Conservation (phyloP, 2,888 invertebrate species). For the Drosophila silvestris region DNA sequence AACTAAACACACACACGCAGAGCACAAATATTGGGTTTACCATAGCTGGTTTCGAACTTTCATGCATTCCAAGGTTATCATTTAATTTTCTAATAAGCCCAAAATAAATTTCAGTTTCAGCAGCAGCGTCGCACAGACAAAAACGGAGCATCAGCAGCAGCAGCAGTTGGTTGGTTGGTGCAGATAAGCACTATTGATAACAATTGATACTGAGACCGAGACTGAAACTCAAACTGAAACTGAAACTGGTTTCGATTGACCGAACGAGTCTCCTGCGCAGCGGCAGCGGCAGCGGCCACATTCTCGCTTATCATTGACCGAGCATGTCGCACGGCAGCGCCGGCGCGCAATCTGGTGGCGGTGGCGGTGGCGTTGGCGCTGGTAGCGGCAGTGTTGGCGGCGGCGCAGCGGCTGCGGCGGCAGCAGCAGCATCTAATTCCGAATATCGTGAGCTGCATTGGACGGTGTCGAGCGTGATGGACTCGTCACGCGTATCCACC, state of each 20-base stretch:
- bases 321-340: slow-evolving; percentile 84
- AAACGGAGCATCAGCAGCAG: slow-evolving; percentile 27
- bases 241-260: neutral
- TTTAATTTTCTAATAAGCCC: slow-evolving; percentile 46
- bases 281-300: slow-evolving; percentile 29
- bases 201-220: slow-evolving; percentile 1
- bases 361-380: slow-evolving; percentile 76
- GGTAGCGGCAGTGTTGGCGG: slow-evolving; percentile 78
- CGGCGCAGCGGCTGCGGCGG: slow-evolving; percentile 69
- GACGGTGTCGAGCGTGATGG: slow-evolving; percentile 97
- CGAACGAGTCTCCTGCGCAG: slow-evolving; percentile 25
- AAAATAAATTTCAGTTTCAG: slow-evolving; percentile 68
- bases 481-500: slow-evolving; percentile 98
- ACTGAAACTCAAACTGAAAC: neutral
- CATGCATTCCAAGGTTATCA: slow-evolving; percentile 45
- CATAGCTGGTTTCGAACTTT: slow-evolving; percentile 7
- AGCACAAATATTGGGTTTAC: slow-evolving; percentile 23
- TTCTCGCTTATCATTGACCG: slow-evolving; percentile 53
- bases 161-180: slow-evolving; percentile 9
- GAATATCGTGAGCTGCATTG: slow-evolving; percentile 89
- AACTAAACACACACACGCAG: slow-evolving; percentile 13
- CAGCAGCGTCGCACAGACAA: slow-evolving; percentile 48
- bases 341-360: slow-evolving; percentile 78
- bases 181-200: slow-evolving; percentile 46
- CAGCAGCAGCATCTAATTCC: slow-evolving; percentile 73